These are phyloP conservation scores for Habropoda laboriosa DNA, from an alignment of 1,140 invertebrate species.

Conservation along the genomic window DNA sequence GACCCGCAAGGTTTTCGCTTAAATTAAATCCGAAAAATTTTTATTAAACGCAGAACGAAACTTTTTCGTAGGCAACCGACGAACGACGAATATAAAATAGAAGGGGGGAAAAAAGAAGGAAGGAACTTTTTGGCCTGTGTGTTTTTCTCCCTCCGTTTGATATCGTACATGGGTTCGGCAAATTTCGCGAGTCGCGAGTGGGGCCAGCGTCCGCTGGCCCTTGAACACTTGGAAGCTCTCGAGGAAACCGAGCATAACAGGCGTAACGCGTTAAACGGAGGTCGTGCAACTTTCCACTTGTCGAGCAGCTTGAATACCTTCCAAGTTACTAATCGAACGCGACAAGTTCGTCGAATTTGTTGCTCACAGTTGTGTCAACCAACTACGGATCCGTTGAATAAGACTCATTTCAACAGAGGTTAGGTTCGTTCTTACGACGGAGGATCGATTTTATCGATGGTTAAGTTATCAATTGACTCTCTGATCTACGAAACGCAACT, in stretches of 20 bases:
- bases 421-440: not conserved
- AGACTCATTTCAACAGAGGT: conserved; percentile 15
- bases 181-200: no score
- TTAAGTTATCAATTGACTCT: no score
- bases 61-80: not conserved
- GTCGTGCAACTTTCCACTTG: conserved; percentile 63
- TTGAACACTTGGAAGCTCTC: conserved; percentile 57
- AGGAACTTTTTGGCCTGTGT: not conserved
- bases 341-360: conserved; percentile 64
- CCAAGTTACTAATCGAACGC: conserved; percentile 66
- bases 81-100: no score
- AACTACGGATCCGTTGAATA: conserved; percentile 12
- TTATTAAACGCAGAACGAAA: not conserved
- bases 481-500: not conserved
- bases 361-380: conserved; percentile 41
- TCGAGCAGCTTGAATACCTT: conserved; percentile 57
- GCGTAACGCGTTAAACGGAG: conserved; percentile 60
- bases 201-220: conserved; percentile 11
- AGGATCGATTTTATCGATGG: not conserved
- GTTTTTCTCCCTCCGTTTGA: no score
- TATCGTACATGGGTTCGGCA: not conserved
- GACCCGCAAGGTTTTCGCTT: not conserved
- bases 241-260: conserved; percentile 44
- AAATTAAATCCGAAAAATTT: conserved; percentile 22
- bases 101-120: not conserved